A percentile compares a stretch with the other conserved stretches of the same genome.
Conservation (phyloP, 30 jellyfish, hydroid and myxozoan genomes). For the Mastigias papua region DNA sequence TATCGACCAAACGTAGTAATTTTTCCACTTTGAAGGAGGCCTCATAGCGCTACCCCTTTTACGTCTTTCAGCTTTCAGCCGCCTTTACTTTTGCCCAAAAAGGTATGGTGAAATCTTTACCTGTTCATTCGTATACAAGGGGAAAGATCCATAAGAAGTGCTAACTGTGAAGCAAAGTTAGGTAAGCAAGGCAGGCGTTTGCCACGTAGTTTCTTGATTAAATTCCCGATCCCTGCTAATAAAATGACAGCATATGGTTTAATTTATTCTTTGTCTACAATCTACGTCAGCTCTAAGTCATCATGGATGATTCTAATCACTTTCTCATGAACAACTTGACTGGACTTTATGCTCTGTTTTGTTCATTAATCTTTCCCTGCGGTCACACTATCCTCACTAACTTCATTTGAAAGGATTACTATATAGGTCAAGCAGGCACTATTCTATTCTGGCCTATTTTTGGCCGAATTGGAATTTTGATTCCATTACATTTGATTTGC, state of each 20-base stretch:
- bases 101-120: no score
- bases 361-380: not conserved
- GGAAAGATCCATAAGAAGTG: no score
- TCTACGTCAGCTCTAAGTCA: not conserved
- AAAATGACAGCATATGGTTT: not conserved
- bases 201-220: not conserved
- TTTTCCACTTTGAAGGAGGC: no score
- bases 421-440: not conserved
- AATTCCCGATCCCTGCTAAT: not conserved
- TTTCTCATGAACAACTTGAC: constrained; percentile 2
- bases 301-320: not conserved
- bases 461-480: not conserved
- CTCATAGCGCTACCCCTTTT: no score
- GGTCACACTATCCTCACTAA: not conserved
- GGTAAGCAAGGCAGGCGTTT: not conserved
- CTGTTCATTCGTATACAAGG: no score
- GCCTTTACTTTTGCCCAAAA: no score
- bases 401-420: not conserved
- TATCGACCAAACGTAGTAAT: no score
- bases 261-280: not conserved
- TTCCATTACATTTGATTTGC: not conserved
- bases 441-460: not conserved
- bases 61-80: no score
- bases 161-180: no score
- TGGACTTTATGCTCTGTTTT: not conserved